A percentile compares a stretch with the other conserved stretches of the same genome.
These are phyloP conservation scores for Petroica traversi DNA, from an alignment of 2,113 vertebrate species.

Conservation along the genomic window DNA sequence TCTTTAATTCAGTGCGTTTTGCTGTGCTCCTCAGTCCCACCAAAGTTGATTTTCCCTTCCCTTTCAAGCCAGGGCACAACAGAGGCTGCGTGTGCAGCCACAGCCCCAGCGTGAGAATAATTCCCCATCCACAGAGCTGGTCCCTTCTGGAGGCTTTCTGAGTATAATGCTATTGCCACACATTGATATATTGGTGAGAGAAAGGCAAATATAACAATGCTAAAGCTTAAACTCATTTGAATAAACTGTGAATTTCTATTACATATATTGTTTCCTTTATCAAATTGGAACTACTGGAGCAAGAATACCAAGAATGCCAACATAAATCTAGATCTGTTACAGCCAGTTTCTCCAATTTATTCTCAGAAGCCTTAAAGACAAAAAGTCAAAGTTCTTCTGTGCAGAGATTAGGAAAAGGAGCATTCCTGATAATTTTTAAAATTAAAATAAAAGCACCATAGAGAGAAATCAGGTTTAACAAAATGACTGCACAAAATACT, in stretches of 20 bases:
- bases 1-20: neutral
- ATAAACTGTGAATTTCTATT: constrained; percentile 58
- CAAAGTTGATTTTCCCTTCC: neutral
- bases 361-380: neutral
- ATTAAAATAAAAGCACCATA: accelerated
- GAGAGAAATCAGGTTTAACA: neutral
- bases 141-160: neutral
- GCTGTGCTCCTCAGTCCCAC: neutral
- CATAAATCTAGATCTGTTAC: constrained; percentile 63
- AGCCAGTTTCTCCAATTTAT: constrained; percentile 49
- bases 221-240: constrained; percentile 52
- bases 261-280: constrained; percentile 66
- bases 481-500: neutral
- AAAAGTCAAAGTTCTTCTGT: neutral
- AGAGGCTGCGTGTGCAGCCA: neutral
- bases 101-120: constrained; percentile 7
- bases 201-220: constrained; percentile 50
- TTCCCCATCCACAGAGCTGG: neutral
- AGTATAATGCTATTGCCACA: constrained; percentile 37
- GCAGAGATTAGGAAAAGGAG: neutral
- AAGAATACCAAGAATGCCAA: constrained; percentile 56
- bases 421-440: neutral
- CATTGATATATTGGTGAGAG: constrained; percentile 49
- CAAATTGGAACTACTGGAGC: constrained; percentile 62
- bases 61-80: neutral